A percentile compares a stretch with the other conserved stretches of the same genome.
Conservation (phyloP, 2,888 invertebrate genomes). For the Apocheima hispidaria region DNA sequence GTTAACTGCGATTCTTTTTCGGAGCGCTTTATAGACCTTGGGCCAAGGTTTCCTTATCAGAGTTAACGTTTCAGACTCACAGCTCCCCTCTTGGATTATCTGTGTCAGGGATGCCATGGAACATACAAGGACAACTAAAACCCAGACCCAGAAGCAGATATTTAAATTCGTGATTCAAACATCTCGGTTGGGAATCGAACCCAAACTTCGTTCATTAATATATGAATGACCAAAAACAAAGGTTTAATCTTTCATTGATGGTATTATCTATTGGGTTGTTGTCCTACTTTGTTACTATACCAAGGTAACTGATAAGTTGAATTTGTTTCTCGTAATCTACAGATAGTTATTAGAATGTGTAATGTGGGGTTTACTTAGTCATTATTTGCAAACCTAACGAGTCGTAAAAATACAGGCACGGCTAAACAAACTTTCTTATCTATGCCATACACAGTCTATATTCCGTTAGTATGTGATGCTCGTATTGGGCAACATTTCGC, state of each 20-base stretch:
- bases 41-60: not conserved
- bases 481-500: conserved; percentile 77
- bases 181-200: too few relatives aligned
- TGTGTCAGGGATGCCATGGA: too few relatives aligned
- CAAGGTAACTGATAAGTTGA: conserved; percentile 10
- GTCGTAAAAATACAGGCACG: conserved; percentile 50
- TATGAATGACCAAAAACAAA: not conserved
- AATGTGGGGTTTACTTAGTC: conserved; percentile 34
- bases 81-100: too few relatives aligned
- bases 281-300: too few relatives aligned
- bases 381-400: conserved; percentile 38
- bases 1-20: not conserved
- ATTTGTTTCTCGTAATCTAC: conserved; percentile 3
- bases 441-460: conserved; percentile 57
- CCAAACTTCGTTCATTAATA: not conserved
- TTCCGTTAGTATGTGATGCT: conserved; percentile 60
- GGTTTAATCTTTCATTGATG: not conserved
- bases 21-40: not conserved
- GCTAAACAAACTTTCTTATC: conserved; percentile 62
- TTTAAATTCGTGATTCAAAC: too few relatives aligned
- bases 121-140: too few relatives aligned
- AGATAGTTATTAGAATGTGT: conserved; percentile 15
- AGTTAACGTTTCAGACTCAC: too few relatives aligned
- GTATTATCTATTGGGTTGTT: not conserved
- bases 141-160: too few relatives aligned